Evolutionary conservation across 64 coral and sea anemone species (phyloP).

Genomic region (Stylophora pistillata): DNA sequence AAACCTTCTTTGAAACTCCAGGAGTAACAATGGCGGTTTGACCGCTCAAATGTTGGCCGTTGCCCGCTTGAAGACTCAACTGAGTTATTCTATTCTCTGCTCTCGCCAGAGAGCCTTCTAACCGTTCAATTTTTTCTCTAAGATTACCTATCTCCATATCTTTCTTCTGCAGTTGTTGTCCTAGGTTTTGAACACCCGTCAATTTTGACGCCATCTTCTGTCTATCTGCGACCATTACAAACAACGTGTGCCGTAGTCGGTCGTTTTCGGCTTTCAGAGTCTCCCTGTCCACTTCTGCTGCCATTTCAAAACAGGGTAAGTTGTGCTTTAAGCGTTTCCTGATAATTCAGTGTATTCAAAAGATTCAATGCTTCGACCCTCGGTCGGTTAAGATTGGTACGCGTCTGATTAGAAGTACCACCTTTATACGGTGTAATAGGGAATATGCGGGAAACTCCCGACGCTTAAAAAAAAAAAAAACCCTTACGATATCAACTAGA

Average conservation of each 20-base stretch:
- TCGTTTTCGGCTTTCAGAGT: background rate
- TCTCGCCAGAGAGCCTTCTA: conserved; percentile 72
- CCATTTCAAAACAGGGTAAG: background rate
- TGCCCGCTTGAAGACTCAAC: conserved; percentile 37
- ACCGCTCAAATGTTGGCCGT: background rate
- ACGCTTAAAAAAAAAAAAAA: too few relatives aligned
- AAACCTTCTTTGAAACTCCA: conserved; percentile 80
- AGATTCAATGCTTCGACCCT: too few relatives aligned
- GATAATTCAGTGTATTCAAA: background rate
- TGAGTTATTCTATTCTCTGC: conserved; percentile 90
- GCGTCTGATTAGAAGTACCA: too few relatives aligned
- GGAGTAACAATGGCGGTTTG: conserved; percentile 77
- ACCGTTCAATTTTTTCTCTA: conserved; percentile 44
- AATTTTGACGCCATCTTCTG: conserved; percentile 53
- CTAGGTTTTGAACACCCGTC: conserved; percentile 66
- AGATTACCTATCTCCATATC: conserved; percentile 49
- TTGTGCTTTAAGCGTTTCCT: background rate
- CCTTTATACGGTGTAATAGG: too few relatives aligned
- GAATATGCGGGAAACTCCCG: too few relatives aligned
- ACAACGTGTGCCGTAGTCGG: conserved; percentile 10
- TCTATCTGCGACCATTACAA: conserved; percentile 18
- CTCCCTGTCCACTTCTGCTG: background rate
- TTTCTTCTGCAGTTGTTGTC: conserved; percentile 71
- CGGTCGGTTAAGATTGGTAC: too few relatives aligned
- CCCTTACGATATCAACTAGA: too few relatives aligned